phyloP scores from a whole-genome alignment of 2,797 vertebrate genomes.

The Florisuga fusca region DNA sequence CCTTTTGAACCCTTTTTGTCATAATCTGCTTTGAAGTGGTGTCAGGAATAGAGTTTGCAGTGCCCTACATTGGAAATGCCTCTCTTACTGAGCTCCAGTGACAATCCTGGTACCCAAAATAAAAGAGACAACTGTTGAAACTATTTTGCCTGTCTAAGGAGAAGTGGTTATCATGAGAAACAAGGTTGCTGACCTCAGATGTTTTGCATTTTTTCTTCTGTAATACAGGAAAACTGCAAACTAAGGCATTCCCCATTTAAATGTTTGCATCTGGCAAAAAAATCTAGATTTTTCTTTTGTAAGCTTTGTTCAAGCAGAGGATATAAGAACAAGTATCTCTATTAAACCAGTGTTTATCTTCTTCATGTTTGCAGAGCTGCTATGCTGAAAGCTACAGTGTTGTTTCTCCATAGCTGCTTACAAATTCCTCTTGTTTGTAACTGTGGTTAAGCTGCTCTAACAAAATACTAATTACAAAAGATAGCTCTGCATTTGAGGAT shows the following conservation, averaged over 20 bases:
- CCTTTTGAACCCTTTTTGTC: constrained; percentile 3
- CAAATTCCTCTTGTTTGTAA: not conserved
- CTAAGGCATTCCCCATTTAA: not conserved
- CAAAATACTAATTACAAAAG: not conserved
- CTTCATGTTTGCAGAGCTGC: not conserved
- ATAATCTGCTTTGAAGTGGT: constrained; percentile 4
- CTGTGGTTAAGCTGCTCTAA: not conserved
- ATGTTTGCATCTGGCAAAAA: not conserved
- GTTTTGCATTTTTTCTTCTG: not conserved
- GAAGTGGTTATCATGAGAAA: not conserved
- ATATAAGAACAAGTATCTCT: not conserved
- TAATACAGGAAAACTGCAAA: not conserved
- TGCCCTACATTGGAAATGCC: not conserved
- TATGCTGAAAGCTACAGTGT: not conserved
- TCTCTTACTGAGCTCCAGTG: not conserved
- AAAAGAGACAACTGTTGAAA: not conserved
- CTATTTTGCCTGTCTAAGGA: not conserved
- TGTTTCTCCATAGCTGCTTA: not conserved
- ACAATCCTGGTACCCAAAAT: not conserved
- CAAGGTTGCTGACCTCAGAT: constrained; percentile 13
- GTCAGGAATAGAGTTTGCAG: constrained; percentile 2
- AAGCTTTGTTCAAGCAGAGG: not conserved
- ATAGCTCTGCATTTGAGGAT: constrained; percentile 49
- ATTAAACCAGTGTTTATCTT: not conserved
- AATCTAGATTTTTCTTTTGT: not conserved